phyloP scores from a whole-genome alignment of 2,797 vertebrate genomes.

The Acropternis orthonyx region DNA sequence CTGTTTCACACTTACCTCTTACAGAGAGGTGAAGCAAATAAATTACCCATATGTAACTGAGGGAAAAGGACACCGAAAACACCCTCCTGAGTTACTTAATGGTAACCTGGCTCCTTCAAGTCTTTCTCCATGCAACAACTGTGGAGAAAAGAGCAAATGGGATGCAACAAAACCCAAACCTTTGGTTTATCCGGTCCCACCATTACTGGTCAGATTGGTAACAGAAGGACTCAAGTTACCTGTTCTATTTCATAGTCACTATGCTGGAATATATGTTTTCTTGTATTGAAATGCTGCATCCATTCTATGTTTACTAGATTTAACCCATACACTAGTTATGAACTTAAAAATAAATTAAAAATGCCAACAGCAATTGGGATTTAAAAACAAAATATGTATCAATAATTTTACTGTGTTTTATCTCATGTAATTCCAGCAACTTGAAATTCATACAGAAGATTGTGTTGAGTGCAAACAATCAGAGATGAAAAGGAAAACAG shows the following conservation, averaged over 20 bases:
- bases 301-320: not conserved
- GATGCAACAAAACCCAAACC: not conserved
- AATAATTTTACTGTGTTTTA: not conserved
- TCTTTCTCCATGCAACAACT: not conserved
- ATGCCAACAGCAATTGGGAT: not conserved
- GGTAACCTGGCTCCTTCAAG: not conserved
- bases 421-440: not conserved
- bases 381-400: not conserved
- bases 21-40: not conserved
- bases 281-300: not conserved
- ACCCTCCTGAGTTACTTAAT: accelerated
- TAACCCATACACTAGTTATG: not conserved
- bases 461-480: not conserved
- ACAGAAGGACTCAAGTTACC: not conserved
- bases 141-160: not conserved
- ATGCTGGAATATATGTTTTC: not conserved
- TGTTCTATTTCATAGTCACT: not conserved
- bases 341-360: not conserved
- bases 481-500: not conserved
- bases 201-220: not conserved
- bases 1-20: not conserved
- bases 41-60: not conserved
- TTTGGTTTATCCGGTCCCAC: not conserved
- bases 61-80: not conserved
- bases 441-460: not conserved